phyloP scores from a whole-genome alignment of 2,113 vertebrate genomes.

The Leptobrachium ailaonicum region DNA sequence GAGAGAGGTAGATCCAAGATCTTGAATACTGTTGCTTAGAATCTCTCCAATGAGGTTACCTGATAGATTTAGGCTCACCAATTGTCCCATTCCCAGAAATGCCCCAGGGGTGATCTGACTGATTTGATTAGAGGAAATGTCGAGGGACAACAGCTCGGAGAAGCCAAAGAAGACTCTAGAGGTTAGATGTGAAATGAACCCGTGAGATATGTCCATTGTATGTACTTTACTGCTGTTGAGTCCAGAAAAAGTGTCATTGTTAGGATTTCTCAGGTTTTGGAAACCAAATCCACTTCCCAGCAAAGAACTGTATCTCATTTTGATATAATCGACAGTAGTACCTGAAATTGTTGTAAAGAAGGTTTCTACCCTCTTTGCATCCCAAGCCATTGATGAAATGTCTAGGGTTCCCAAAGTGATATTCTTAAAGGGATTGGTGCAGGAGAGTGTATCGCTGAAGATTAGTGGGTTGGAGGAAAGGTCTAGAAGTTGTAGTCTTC shows the following conservation, averaged over 20 bases:
- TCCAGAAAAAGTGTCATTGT: slow-evolving; percentile 30
- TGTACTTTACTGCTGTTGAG: slow-evolving; percentile 20
- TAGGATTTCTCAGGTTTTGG: slow-evolving; percentile 43
- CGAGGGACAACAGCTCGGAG: slow-evolving; percentile 30
- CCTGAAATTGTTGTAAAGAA: slow-evolving; percentile 41
- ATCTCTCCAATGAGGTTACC: slow-evolving; percentile 51
- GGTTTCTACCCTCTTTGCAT: neutral
- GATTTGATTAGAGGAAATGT: slow-evolving; percentile 46
- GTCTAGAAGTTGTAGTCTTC: slow-evolving; percentile 43
- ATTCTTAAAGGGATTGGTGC: slow-evolving; percentile 45
- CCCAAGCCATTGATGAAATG: slow-evolving; percentile 49
- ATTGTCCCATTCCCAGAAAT: slow-evolving; percentile 43
- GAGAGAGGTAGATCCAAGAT: slow-evolving; percentile 26
- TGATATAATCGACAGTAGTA: slow-evolving; percentile 30
- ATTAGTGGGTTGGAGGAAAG: slow-evolving; percentile 44
- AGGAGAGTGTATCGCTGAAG: neutral
- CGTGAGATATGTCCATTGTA: slow-evolving; percentile 46
- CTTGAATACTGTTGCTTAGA: neutral
- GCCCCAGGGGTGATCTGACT: slow-evolving; percentile 26
- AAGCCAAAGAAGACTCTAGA: slow-evolving; percentile 37
- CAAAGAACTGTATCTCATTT: slow-evolving; percentile 24
- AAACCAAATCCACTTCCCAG: slow-evolving; percentile 51
- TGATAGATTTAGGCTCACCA: slow-evolving; percentile 50
- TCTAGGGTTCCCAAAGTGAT: slow-evolving; percentile 49
- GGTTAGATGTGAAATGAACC: slow-evolving; percentile 30